Percentiles rank a stretch among this genome's conserved stretches.
Evolutionary conservation across 2,797 vertebrate species (phyloP).

Genomic region (Distichodus sexfasciatus): DNA sequence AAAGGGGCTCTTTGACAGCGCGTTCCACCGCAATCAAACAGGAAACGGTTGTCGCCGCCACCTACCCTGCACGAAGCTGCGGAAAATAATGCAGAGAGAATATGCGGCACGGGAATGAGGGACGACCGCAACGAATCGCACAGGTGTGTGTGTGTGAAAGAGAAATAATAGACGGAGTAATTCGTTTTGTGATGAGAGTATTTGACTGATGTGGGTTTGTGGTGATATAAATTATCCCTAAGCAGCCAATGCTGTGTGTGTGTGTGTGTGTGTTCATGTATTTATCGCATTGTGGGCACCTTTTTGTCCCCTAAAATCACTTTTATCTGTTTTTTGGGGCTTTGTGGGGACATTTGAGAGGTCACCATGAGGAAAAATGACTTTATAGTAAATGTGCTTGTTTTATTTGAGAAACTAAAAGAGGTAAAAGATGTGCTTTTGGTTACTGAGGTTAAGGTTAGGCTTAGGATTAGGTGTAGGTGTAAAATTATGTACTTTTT

Average conservation of each 20-base stretch:
- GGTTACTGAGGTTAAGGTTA: too few species aligned
- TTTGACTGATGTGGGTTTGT: slow-evolving; percentile 3
- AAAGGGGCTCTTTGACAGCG: slow-evolving; percentile 67
- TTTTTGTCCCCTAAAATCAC: too few species aligned
- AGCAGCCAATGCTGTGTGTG: background rate
- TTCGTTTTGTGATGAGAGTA: slow-evolving; percentile 34
- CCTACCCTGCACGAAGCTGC: background rate
- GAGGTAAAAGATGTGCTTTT: too few species aligned
- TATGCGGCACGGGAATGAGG: background rate
- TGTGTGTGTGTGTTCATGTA: too few species aligned
- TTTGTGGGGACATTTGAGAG: too few species aligned
- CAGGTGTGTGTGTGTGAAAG: slow-evolving; percentile 32
- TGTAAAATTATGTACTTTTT: too few species aligned
- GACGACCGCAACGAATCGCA: background rate
- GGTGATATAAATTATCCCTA: background rate
- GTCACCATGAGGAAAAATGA: too few species aligned
- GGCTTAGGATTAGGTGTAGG: too few species aligned
- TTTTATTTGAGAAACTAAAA: too few species aligned
- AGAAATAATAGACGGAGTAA: slow-evolving; percentile 42
- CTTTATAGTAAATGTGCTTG: too few species aligned
- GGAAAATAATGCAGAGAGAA: background rate
- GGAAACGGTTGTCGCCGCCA: slow-evolving; percentile 57
- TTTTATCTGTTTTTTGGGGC: too few species aligned
- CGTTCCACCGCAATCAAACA: slow-evolving; percentile 57
- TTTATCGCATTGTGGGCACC: too few species aligned